phyloP scores from a whole-genome alignment of 2,888 invertebrate species.

The Heliconius cydno region DNA sequence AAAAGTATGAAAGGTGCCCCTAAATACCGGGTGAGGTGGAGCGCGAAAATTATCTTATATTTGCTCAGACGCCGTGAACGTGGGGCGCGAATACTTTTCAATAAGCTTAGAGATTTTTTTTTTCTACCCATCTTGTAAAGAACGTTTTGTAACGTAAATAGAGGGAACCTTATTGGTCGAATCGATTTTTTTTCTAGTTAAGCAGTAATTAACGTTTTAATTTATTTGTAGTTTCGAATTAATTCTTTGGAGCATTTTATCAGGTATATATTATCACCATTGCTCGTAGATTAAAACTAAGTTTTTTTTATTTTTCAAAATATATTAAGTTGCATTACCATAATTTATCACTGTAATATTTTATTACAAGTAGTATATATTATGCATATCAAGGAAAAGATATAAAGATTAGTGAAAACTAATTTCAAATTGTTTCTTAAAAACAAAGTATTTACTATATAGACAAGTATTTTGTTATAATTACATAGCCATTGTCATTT shows the following conservation, averaged over 20 bases:
- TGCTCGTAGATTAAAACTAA: no score
- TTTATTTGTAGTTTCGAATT: not conserved
- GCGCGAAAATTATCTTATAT: conserved; percentile 84
- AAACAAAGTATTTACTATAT: no score
- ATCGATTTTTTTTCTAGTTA: conserved; percentile 49
- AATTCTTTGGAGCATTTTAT: not conserved
- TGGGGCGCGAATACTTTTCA: conserved; percentile 83
- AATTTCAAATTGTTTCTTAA: no score
- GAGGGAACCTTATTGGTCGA: conserved; percentile 72
- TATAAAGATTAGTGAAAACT: no score
- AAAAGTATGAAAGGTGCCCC: conserved; percentile 83
- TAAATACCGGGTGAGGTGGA: conserved; percentile 82
- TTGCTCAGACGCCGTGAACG: conserved; percentile 82
- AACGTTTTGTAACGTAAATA: conserved; percentile 70
- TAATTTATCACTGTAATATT: no score
- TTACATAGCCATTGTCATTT: no score
- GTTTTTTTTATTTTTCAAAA: no score
- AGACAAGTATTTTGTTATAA: no score
- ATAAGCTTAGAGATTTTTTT: conserved; percentile 81
- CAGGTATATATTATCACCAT: not conserved
- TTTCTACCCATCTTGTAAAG: conserved; percentile 76
- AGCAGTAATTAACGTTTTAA: conserved; percentile 40
- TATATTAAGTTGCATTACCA: no score
- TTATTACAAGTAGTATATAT: no score
- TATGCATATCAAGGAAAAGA: no score